These are phyloP conservation scores for Anguilla marmorata DNA, from an alignment of 2,797 vertebrate species.

Conservation along the genomic window DNA sequence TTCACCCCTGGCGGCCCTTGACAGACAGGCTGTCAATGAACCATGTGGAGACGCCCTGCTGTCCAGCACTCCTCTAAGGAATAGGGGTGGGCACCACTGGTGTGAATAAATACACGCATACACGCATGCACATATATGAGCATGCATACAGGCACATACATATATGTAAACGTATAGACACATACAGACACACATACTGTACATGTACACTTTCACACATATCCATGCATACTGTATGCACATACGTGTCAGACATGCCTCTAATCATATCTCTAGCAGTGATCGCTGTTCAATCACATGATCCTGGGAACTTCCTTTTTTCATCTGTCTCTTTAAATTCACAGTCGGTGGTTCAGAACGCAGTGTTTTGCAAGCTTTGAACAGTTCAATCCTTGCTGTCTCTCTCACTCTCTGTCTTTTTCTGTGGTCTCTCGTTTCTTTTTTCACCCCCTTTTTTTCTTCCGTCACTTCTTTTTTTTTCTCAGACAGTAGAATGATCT, in stretches of 20 bases:
- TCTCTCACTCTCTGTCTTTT: conserved; percentile 5
- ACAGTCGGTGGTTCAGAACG: conserved; percentile 1
- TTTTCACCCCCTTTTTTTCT: not conserved
- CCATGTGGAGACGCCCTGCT: conserved; percentile 30
- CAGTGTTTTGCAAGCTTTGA: conserved; percentile 10
- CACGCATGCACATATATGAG: not conserved
- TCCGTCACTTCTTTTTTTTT: not conserved
- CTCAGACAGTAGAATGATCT: conserved; percentile 28
- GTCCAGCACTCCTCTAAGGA: conserved; percentile 26
- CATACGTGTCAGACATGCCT: not conserved
- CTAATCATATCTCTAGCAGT: not conserved
- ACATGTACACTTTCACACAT: conserved; percentile 1
- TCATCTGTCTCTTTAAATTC: not conserved
- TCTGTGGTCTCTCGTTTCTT: conserved; percentile 4
- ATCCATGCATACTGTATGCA: conserved; percentile 43
- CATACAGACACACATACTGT: not conserved
- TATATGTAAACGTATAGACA: not conserved
- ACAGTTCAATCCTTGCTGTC: not conserved
- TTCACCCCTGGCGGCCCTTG: conserved; percentile 30
- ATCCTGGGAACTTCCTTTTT: not conserved
- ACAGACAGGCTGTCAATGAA: conserved; percentile 35
- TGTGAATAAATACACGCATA: conserved; percentile 31
- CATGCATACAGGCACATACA: conserved; percentile 37
- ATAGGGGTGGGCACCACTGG: conserved; percentile 32
- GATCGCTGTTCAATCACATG: not conserved